Base-by-base conservation (phyloP, 1,140 invertebrate species). In the Lysiphlebus fabarum region DNA sequence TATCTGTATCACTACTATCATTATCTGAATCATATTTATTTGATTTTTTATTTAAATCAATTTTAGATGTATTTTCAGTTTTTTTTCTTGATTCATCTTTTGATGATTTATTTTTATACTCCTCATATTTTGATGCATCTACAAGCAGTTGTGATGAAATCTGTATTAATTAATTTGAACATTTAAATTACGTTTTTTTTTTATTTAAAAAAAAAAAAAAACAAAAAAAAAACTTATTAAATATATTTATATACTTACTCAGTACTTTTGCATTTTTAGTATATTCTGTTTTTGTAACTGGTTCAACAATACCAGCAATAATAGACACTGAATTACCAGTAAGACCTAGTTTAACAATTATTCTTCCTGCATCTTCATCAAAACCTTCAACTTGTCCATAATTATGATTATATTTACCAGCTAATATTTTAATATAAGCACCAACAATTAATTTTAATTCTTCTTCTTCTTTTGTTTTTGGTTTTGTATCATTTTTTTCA, bases 341-440 rank as follows among this genome's bases (percentile, higher is more conserved):
- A 2, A 93, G 77, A 14, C 89, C 81, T 62, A 94, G 80, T 81
- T 91, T 91, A 0, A 96, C 82, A 69, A 92, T 86, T 8, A 93
- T 81, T 58, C 92, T 81, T 1, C 88, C 88, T 59, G 87, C 87
- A 65, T 93, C 89, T 67, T 95, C 92, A 79, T 95, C 91, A 61
- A 95, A 84, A 34, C 91, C 90, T 69, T 90, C 84, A 14, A 96
- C 83, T 86, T 87, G 84, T 53, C 92, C 93, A 83, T 95, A 96
- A 53, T 83, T 81, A 60, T 89, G 88, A 73, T 82, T 87, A 48
- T 89, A 79, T 62, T 85, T 85, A n/a, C 90, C 91, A 63, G 82
- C 79, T 50, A 85, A 80, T 37, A 93, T 84, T 77, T 87, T 86
- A 2, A 90, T 85, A 77, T 71, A 90, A n/a, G 84, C 81, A 50